These are phyloP conservation scores for Habrosyne pyritoides DNA, from an alignment of 2,888 invertebrate species.

Conservation along the genomic window DNA sequence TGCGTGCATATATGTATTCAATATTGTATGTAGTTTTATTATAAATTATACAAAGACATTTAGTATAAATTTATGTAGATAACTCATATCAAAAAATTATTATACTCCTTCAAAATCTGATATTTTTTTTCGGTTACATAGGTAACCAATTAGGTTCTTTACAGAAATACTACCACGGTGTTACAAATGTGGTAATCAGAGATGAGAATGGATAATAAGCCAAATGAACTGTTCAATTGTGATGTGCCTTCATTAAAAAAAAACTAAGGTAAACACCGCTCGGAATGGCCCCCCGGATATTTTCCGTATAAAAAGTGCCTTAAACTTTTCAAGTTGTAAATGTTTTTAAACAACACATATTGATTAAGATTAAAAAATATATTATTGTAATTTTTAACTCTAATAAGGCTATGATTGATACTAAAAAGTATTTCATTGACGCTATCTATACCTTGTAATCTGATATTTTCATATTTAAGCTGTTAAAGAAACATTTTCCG, in stretches of 20 bases:
- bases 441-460: neutral
- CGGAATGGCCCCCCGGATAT: neutral
- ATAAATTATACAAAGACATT: too few species aligned
- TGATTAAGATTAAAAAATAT: neutral
- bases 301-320: neutral
- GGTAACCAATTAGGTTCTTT: neutral
- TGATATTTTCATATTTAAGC: neutral
- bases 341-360: neutral
- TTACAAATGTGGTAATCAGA: neutral
- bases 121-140: neutral
- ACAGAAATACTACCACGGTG: neutral
- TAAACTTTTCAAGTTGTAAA: neutral
- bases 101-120: neutral
- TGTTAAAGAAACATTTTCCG: neutral
- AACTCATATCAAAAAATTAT: too few species aligned
- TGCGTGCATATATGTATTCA: neutral
- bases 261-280: neutral
- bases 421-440: neutral
- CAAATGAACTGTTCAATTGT: neutral
- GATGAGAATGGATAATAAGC: neutral
- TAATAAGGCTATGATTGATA: neutral
- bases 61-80: too few species aligned
- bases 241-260: too few species aligned
- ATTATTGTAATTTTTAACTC: neutral
- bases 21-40: neutral